Base-by-base conservation (phyloP, 2,113 vertebrate genomes). In the Telmatochromis brichardi region DNA sequence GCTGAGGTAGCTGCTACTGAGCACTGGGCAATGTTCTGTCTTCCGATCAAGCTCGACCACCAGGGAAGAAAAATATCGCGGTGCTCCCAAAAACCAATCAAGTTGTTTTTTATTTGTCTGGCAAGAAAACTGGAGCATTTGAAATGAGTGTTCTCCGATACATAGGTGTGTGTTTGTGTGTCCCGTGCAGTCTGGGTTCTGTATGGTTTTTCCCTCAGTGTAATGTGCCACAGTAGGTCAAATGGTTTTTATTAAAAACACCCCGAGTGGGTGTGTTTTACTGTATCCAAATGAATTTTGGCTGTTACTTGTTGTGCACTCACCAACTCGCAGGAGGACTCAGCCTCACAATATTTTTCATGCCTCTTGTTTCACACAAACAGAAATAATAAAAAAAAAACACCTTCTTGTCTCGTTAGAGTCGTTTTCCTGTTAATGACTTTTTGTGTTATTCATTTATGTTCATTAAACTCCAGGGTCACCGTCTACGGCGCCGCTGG, bases 401-500 rank as follows among this genome's bases (percentile, higher is more conserved):
- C 13, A 17, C 13, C 1, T 42, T 19, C 45, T 51, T 51, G 45
- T 31, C 28, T 28, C 2, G 1, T 45, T 45, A 50, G 26, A 31
- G 23, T 58, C 17, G 21, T 45, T 47, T 47, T 47, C 55, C 37
- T 26, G 26, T 51, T 51, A 33, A 78, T 51, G 10, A 33, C 14
- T 54, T 37, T 35, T 23, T 54, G 2, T 54, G n/a, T 53, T 50
- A 51, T 13, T 51, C 7, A 17, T 28, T 8, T 15, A 6, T 73
- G 10, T 57, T 17, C 76, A 45, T 89, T 55, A 15, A 53, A 58
- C 45, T 35, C 5, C 95, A 99, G 99, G 94, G 98, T 99, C 94
- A 98, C 97, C 0, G 97, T 97, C 35, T 99, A 98, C 0, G 98
- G 98, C 86, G 98, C 99, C 2, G 98, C 98, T 6, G 98, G 98